Base-by-base conservation (phyloP, 1,140 invertebrate genomes). In the Melipona quadrifasciata region DNA sequence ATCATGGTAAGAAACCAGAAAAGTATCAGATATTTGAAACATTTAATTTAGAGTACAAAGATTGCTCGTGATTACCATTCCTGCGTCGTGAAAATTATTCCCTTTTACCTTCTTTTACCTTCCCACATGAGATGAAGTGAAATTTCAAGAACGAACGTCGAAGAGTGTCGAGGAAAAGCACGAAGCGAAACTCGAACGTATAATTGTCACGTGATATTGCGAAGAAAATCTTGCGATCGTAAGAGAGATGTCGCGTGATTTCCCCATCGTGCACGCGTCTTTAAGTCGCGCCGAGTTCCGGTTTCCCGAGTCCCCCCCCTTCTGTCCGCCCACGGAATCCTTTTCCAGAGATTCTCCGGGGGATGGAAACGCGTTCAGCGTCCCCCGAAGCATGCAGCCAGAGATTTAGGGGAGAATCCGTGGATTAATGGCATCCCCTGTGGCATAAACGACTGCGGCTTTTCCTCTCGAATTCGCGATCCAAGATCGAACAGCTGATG, bases 281-380 rank as follows among this genome's bases (percentile, higher is more conserved):
- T 91, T 91, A 89, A 92, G 92, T 92, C 91, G 91, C 92, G 91
- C 88, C 92, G 81, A 87, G 90, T 93, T 93, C 91, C 90, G 91
- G 91, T 91, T 92, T 92, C 90, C 92, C 91, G 91, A 90, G 88
- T 76, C 80, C 78, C 72, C 85, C 51, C 47, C 64, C 72, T 47
- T 75, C 73, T 67, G 16, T 67, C 51, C 31, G 73, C 39, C 65
- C 58, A 70, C 82, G 64, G 53, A 24, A 55, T 57, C 64, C 64
- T 77, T 77, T 85, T 87, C 88, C 74, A 89, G 80, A 70, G 85
- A 85, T 84, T 80, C 87, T 74, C 77, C 84, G 84, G 85, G 84
- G 85, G 82, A 82, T 89, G 88, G 85, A 90, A 79, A 90, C 80
- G 80, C 89, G 88, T 75, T 89, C 85, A 65, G 34, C 79, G 86